Conservation (phyloP, 2,113 vertebrate genomes). For the Heterotis niloticus region DNA sequence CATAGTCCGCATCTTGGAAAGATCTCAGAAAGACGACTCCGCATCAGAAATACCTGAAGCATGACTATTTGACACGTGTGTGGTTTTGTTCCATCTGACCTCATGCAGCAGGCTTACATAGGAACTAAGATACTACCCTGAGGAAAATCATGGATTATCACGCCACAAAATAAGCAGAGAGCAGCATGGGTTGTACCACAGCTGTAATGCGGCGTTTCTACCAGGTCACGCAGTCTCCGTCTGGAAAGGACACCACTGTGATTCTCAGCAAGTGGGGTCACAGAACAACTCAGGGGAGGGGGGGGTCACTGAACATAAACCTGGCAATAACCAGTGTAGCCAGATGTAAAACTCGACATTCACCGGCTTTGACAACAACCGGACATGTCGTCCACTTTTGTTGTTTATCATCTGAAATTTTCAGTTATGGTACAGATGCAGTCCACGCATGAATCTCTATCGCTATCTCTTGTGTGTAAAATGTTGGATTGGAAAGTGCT, state of each 20-base stretch:
- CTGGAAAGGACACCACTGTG: not conserved
- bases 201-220: conserved; percentile 1
- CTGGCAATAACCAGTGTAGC: not conserved
- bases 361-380: too few species aligned
- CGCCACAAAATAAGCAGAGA: conserved; percentile 20
- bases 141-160: conserved; percentile 27
- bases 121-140: not conserved
- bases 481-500: too few species aligned
- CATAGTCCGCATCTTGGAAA: not conserved
- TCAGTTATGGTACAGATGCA: too few species aligned
- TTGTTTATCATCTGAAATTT: too few species aligned
- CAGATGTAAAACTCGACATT: not conserved
- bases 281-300: too few species aligned
- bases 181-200: not conserved
- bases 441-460: too few species aligned
- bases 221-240: not conserved
- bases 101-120: not conserved
- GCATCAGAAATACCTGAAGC: not conserved
- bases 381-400: too few species aligned
- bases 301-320: not conserved
- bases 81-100: not conserved
- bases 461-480: too few species aligned
- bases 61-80: not conserved
- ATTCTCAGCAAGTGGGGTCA: not conserved
- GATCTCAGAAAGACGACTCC: not conserved